Evolutionary conservation across 2,797 vertebrate genomes (phyloP).

Genomic region (Discoglossus pictus): DNA sequence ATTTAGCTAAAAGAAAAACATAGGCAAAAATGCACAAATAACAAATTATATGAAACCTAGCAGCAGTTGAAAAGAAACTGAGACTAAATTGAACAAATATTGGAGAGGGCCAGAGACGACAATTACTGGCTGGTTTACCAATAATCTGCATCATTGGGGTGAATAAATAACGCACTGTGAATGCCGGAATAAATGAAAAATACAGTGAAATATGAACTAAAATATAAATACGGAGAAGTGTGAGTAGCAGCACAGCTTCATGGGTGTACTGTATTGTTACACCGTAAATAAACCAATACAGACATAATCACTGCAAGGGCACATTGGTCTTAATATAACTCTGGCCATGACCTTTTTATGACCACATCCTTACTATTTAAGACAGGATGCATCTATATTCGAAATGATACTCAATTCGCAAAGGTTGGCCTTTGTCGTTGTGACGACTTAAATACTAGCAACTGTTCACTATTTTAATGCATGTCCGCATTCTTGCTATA

Average conservation of each 20-base stretch:
- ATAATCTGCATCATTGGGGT: slow-evolving; percentile 16
- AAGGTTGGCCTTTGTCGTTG: slow-evolving; percentile 36
- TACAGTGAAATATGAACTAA: too few relatives aligned
- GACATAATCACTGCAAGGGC: slow-evolving; percentile 32
- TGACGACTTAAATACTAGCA: slow-evolving; percentile 44
- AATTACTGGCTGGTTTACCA: neutral
- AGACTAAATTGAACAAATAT: too few relatives aligned
- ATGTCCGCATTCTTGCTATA: slow-evolving; percentile 41
- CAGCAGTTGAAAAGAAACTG: too few relatives aligned
- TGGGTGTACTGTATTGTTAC: slow-evolving; percentile 27
- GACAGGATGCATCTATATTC: slow-evolving; percentile 45
- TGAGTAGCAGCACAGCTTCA: slow-evolving; percentile 1
- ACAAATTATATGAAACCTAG: too few relatives aligned
- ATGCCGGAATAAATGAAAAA: slow-evolving; percentile 29
- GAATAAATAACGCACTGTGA: slow-evolving; percentile 30
- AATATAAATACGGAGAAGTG: too few relatives aligned
- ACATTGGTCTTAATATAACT: slow-evolving; percentile 46
- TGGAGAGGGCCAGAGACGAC: too few relatives aligned
- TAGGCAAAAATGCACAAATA: too few relatives aligned
- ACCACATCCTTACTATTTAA: slow-evolving; percentile 48
- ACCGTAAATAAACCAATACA: slow-evolving; percentile 36
- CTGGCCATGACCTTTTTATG: slow-evolving; percentile 45
- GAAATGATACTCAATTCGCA: slow-evolving; percentile 43
- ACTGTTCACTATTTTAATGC: slow-evolving; percentile 49
- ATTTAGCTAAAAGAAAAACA: too few relatives aligned